These are phyloP conservation scores for Botia almorhae DNA, from an alignment of 2,797 vertebrate species.

Conservation along the genomic window DNA sequence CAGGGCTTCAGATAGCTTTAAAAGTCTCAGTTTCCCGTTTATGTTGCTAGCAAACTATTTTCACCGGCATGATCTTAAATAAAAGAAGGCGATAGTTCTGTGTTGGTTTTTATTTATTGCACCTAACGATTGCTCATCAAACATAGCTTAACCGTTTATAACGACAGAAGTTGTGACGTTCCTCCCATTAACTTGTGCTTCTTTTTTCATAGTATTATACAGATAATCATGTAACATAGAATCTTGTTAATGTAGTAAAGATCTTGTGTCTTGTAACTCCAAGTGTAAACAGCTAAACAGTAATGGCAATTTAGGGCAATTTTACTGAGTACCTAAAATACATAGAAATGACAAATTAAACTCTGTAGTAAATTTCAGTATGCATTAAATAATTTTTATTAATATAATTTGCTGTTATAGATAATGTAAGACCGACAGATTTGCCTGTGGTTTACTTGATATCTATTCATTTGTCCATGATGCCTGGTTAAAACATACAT, in stretches of 20 bases:
- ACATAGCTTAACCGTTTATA: slow-evolving; percentile 1
- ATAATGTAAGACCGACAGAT: background rate
- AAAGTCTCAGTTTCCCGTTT: background rate
- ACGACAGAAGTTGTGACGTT: slow-evolving; percentile 20
- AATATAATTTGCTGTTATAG: background rate
- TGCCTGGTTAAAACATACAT: background rate
- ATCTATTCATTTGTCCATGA: background rate
- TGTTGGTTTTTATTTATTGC: background rate
- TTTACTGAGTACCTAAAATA: background rate
- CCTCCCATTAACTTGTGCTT: slow-evolving; percentile 25
- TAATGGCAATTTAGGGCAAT: background rate
- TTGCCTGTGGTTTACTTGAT: background rate
- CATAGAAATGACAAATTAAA: background rate
- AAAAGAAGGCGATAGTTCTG: background rate
- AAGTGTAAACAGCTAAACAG: background rate
- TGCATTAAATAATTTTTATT: background rate
- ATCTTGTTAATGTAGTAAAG: background rate
- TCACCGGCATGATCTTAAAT: background rate
- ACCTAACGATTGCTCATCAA: background rate
- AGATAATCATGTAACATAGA: background rate
- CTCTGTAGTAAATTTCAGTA: background rate
- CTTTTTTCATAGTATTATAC: slow-evolving; percentile 22
- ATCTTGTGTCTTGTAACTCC: background rate
- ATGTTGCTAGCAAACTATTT: background rate
- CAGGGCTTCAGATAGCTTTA: background rate